Conservation (phyloP, 2,113 vertebrate species). For the Todiramphus chloris region DNA sequence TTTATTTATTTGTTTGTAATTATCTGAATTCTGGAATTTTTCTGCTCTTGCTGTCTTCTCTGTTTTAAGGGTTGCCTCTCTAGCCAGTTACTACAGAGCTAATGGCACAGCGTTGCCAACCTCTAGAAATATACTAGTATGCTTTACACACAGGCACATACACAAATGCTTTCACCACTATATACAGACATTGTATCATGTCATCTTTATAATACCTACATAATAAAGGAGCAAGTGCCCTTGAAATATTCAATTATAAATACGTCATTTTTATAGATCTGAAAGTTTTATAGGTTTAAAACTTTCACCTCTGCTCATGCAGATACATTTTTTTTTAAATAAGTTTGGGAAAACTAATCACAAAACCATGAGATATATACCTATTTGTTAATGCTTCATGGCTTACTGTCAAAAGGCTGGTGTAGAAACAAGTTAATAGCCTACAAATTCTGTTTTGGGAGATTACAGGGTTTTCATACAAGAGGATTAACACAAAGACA, state of each 20-base stretch:
- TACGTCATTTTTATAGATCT: not conserved
- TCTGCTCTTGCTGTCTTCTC: not conserved
- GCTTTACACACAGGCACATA: not conserved
- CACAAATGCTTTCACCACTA: not conserved
- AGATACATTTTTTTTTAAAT: not conserved
- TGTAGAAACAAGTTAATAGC: slow-evolving; percentile 18
- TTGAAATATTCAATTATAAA: slow-evolving; percentile 16
- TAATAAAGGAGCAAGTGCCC: not conserved
- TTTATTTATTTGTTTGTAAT: not conserved
- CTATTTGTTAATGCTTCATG: not conserved
- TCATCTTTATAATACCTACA: not conserved
- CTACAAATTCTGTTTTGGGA: not conserved
- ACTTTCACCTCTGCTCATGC: not conserved
- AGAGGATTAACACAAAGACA: slow-evolving; percentile 20
- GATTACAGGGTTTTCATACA: slow-evolving; percentile 24
- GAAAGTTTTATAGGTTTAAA: not conserved
- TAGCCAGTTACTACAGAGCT: not conserved
- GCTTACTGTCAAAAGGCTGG: not conserved
- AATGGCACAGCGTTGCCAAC: not conserved
- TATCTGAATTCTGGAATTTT: not conserved
- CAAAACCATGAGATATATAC: not conserved
- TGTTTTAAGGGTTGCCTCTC: not conserved
- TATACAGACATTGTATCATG: not conserved
- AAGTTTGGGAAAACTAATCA: slow-evolving; percentile 25
- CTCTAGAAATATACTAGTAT: not conserved